phyloP scores from a whole-genome alignment of 1,140 invertebrate genomes.

The Apis cerana region DNA sequence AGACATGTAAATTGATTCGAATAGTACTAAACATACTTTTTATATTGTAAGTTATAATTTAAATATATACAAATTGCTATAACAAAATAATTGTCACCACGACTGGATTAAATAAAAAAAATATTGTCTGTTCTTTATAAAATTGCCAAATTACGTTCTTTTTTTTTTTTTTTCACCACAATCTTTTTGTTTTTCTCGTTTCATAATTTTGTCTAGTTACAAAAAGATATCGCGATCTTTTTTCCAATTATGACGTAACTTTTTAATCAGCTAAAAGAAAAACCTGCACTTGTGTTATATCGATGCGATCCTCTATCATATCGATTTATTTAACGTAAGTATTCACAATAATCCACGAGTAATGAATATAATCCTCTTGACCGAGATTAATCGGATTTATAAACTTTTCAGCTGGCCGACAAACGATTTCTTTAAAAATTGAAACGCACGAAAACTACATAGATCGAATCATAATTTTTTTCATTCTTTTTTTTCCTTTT shows the following conservation, averaged over 20 bases:
- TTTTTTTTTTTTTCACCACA: neutral
- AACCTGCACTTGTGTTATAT: neutral
- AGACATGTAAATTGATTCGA: conserved; percentile 82
- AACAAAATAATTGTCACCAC: conserved; percentile 7
- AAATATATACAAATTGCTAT: conserved; percentile 25
- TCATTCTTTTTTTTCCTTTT: no score
- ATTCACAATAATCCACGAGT: conserved; percentile 23
- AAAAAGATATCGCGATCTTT: neutral
- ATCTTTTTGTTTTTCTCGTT: neutral
- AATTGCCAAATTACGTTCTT: neutral
- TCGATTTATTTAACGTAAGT: neutral
- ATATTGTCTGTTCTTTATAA: conserved; percentile 34
- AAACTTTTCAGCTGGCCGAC: neutral
- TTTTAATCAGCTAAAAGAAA: conserved; percentile 3
- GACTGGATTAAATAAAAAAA: conserved; percentile 50
- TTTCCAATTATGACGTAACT: neutral
- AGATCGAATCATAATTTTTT: neutral
- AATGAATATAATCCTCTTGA: conserved; percentile 3
- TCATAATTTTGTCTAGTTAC: neutral
- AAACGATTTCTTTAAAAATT: neutral
- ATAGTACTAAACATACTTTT: conserved; percentile 41
- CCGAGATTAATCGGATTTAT: conserved; percentile 17
- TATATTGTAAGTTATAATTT: conserved; percentile 61
- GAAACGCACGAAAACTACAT: neutral
- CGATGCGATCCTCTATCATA: neutral